Conservation (phyloP, 35 echinoderm and acorn worm genomes). For the Acanthaster planci region DNA sequence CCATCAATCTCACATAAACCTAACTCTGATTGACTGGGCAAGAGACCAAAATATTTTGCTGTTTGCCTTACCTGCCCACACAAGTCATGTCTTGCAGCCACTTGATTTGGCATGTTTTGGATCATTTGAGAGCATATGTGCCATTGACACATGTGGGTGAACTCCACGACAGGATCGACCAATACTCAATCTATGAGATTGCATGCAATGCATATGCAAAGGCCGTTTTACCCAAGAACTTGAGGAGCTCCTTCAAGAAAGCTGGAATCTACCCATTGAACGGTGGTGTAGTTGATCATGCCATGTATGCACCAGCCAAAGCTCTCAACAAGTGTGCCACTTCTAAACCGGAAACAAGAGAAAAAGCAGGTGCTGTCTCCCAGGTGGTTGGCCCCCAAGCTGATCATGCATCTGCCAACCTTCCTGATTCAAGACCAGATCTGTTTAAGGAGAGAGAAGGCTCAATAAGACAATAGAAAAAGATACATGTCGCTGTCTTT, state of each 20-base stretch:
- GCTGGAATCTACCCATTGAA: background rate
- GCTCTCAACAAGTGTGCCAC: no score
- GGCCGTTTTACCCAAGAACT: background rate
- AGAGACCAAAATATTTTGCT: conserved; percentile 35
- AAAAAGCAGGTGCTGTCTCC: no score
- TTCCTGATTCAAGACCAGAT: no score
- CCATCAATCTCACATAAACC: background rate
- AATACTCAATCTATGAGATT: background rate
- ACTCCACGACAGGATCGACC: conserved; percentile 1
- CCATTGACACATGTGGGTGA: background rate
- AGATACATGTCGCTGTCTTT: no score
- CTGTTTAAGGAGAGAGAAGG: no score
- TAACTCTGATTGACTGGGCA: conserved; percentile 30
- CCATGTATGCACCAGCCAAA: no score
- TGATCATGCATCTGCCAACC: no score
- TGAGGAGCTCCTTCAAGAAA: background rate
- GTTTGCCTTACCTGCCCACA: conserved; percentile 7
- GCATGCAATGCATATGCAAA: conserved; percentile 1
- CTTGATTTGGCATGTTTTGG: no score
- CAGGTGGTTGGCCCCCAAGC: no score
- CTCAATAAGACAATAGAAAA: no score
- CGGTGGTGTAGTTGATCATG: no score
- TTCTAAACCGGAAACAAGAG: no score
- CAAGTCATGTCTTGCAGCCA: background rate
- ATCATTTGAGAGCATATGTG: conserved; percentile 27